These are phyloP conservation scores for Microtus montanus DNA, from an alignment of 2,113 vertebrate species.

Conservation along the genomic window DNA sequence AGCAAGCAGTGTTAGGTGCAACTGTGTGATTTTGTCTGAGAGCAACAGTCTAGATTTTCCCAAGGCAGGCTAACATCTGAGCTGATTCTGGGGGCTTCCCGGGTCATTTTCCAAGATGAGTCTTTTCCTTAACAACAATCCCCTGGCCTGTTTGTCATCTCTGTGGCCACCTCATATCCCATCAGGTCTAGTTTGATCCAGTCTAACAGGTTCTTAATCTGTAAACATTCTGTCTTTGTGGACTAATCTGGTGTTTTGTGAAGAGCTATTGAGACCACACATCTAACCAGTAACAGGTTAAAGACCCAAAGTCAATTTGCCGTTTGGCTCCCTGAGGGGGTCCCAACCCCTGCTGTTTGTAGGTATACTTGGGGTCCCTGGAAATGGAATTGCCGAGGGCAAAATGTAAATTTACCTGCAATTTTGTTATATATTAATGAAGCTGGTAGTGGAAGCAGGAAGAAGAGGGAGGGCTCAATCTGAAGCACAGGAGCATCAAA, in stretches of 20 bases:
- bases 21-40: background rate
- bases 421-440: slow-evolving; percentile 7
- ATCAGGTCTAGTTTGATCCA: background rate
- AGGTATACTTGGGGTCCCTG: background rate
- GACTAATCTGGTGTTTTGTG: background rate
- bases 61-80: background rate
- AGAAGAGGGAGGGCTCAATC: background rate
- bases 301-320: background rate
- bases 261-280: background rate
- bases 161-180: background rate
- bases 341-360: background rate
- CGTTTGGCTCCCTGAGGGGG: background rate
- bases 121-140: background rate
- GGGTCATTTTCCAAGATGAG: background rate
- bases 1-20: accelerated
- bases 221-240: too few species aligned
- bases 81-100: background rate
- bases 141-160: background rate
- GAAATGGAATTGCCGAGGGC: background rate
- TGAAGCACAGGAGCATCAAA: background rate
- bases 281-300: background rate
- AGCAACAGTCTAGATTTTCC: background rate
- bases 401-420: background rate
- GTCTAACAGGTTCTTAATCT: background rate
- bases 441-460: background rate